phyloP scores from a whole-genome alignment of 2,113 vertebrate species.

The Petrocephalus zakoni region DNA sequence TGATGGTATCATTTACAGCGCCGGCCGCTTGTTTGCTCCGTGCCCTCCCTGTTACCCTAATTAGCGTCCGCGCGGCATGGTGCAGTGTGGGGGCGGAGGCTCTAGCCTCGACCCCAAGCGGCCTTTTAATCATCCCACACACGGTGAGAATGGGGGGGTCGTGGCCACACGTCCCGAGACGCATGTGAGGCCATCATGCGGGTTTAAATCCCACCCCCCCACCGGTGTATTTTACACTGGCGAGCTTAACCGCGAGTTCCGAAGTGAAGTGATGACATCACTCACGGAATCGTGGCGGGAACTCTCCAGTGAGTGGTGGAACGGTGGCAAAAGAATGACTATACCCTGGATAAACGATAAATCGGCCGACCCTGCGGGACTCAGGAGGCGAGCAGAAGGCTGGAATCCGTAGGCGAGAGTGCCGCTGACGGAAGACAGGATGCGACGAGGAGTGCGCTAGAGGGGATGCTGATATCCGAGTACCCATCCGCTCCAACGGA shows the following conservation, averaged over 20 bases:
- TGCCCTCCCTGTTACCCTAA: conserved; percentile 22
- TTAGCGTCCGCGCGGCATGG: conserved; percentile 25
- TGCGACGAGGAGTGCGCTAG: conserved; percentile 40
- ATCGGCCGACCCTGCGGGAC: not conserved
- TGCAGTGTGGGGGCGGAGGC: not conserved
- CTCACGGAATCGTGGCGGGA: not conserved
- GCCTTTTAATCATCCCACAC: conserved; percentile 27
- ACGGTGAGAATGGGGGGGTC: too few species aligned
- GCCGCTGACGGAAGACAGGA: conserved; percentile 14
- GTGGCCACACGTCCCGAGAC: not conserved
- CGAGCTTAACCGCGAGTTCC: not conserved
- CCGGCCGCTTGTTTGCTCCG: not conserved
- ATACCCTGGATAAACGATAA: not conserved
- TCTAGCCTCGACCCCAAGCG: not conserved
- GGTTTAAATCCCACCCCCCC: not conserved
- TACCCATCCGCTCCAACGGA: conserved; percentile 38
- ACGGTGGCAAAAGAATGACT: not conserved
- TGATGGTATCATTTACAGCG: not conserved
- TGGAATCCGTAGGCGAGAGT: not conserved
- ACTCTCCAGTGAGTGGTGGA: not conserved
- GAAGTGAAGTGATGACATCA: not conserved
- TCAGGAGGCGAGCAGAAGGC: not conserved
- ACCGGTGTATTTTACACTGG: not conserved
- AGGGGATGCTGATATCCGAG: conserved; percentile 44
- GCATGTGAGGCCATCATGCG: not conserved